These are phyloP conservation scores for Varanus salvator DNA, from an alignment of 2,113 vertebrate genomes.

Conservation along the genomic window DNA sequence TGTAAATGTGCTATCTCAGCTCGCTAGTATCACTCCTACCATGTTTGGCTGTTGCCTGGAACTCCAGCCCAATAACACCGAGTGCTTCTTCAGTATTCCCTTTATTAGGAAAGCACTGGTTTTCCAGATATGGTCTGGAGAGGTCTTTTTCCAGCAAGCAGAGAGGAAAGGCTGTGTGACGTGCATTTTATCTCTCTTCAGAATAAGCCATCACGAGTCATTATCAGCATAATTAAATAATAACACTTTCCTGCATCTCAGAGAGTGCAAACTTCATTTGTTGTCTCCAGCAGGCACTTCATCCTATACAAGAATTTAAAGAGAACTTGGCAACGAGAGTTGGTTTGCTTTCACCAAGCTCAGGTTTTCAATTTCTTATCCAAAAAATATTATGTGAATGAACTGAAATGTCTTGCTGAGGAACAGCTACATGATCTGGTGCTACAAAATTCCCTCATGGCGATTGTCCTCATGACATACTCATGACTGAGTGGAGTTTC, in stretches of 20 bases:
- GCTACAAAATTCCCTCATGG: not conserved
- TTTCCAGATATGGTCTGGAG: constrained; percentile 57
- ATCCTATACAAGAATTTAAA: constrained; percentile 56
- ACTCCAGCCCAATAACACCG: constrained; percentile 59
- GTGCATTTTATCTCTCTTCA: constrained; percentile 66
- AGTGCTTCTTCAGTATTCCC: not conserved
- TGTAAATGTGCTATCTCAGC: constrained; percentile 22
- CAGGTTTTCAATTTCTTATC: constrained; percentile 52
- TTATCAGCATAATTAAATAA: constrained; percentile 59
- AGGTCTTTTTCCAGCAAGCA: constrained; percentile 60
- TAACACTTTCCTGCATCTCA: constrained; percentile 55
- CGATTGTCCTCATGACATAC: not conserved
- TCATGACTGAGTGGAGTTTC: too few species aligned
- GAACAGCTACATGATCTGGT: not conserved
- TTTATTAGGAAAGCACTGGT: constrained; percentile 56
- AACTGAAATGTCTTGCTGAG: constrained; percentile 52
- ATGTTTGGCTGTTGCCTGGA: constrained; percentile 52
- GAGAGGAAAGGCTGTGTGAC: constrained; percentile 64
- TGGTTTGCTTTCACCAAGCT: constrained; percentile 45
- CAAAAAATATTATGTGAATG: constrained; percentile 44
- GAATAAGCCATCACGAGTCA: constrained; percentile 72
- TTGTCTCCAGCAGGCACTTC: constrained; percentile 59
- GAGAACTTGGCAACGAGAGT: constrained; percentile 57
- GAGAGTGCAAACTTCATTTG: constrained; percentile 64
- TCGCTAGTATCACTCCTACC: not conserved